Evolutionary conservation across 35 echinoderm and acorn worm genomes (phyloP).

Genomic region (Holothuria glaberrima): DNA sequence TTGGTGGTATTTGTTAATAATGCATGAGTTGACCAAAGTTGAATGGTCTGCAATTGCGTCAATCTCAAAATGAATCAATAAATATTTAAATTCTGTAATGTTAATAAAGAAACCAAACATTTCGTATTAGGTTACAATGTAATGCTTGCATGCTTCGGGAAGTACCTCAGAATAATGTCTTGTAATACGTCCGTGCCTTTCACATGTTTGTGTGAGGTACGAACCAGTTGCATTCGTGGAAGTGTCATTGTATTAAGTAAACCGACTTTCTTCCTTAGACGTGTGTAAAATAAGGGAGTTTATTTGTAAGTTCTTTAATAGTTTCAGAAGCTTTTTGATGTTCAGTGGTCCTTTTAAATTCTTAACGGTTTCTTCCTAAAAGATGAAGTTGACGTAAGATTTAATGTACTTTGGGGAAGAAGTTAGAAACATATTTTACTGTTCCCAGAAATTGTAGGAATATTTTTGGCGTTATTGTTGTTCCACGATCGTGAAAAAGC

Average conservation of each 20-base stretch:
- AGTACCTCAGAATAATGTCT: conserved; percentile 62
- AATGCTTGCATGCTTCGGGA: conserved; percentile 56
- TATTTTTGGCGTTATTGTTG: conserved; percentile 44
- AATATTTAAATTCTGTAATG: conserved; percentile 55
- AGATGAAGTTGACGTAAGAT: conserved; percentile 42
- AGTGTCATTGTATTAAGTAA: conserved; percentile 52
- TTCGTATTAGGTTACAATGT: conserved; percentile 61
- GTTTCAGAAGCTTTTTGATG: too few relatives aligned
- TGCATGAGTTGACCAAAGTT: not conserved
- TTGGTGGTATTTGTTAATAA: not conserved
- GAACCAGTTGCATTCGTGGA: too few relatives aligned
- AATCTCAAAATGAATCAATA: conserved; percentile 51
- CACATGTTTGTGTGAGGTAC: too few relatives aligned
- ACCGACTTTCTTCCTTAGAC: conserved; percentile 41
- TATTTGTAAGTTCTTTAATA: conserved; percentile 58
- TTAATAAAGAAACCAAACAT: conserved; percentile 58
- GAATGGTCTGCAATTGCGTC: conserved; percentile 20
- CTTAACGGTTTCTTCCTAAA: conserved; percentile 30
- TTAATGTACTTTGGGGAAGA: conserved; percentile 51
- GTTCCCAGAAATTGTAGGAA: conserved; percentile 32
- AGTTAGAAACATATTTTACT: conserved; percentile 59
- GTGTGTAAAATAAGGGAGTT: conserved; percentile 41
- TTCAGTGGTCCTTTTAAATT: conserved; percentile 56
- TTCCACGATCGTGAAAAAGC: not conserved
- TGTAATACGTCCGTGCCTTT: conserved; percentile 31